phyloP scores from a whole-genome alignment of 1,140 invertebrate species.

The Teleopsis dalmanni region DNA sequence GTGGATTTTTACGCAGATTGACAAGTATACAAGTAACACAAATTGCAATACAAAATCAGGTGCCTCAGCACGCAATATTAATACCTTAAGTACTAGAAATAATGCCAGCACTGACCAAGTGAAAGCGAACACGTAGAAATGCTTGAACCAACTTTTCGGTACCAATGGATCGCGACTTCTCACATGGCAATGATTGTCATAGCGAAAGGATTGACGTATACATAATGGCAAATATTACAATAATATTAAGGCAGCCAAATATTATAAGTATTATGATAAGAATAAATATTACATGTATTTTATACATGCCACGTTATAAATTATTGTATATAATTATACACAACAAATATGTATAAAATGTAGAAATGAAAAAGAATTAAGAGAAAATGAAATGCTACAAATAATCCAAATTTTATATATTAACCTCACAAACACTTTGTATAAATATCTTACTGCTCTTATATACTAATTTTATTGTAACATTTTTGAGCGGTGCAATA shows the following conservation, averaged over 20 bases:
- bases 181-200: conserved; percentile 59
- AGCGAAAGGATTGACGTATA: conserved; percentile 54
- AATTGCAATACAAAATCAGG: conserved; percentile 45
- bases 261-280: conserved; percentile 46
- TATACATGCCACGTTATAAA: too few species aligned
- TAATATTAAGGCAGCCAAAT: conserved; percentile 52
- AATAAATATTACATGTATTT: conserved; percentile 51
- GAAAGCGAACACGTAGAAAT: conserved; percentile 65
- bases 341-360: too few species aligned
- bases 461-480: too few species aligned
- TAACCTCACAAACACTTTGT: too few species aligned
- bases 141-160: conserved; percentile 65
- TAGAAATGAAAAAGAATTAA: too few species aligned
- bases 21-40: conserved; percentile 57
- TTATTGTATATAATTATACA: too few species aligned
- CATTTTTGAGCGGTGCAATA: too few species aligned
- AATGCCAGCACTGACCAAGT: conserved; percentile 48
- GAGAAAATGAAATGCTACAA: too few species aligned
- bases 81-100: conserved; percentile 45
- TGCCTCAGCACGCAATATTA: conserved; percentile 44
- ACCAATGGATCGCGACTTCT: conserved; percentile 47
- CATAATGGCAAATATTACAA: conserved; percentile 54
- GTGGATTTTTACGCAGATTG: conserved; percentile 60
- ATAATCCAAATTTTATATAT: too few species aligned
- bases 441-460: too few species aligned